Conservation (phyloP, 2,888 invertebrate species). For the Quadroppia sp. region DNA sequence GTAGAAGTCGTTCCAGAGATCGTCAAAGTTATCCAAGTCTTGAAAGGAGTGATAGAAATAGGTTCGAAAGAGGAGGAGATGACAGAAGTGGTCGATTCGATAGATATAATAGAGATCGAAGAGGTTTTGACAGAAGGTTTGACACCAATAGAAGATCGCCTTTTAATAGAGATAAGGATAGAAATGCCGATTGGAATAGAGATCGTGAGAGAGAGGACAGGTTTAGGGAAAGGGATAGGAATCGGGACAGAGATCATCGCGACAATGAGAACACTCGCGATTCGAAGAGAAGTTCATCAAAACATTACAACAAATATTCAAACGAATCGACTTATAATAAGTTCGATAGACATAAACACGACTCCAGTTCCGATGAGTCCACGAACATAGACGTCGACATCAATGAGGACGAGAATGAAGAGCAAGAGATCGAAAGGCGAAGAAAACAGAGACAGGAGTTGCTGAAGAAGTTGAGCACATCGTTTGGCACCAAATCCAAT, state of each 20-base stretch:
- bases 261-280: slow-evolving; percentile 43
- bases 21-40: background rate
- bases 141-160: background rate
- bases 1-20: slow-evolving; percentile 16
- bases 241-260: slow-evolving; percentile 43
- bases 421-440: slow-evolving; percentile 81
- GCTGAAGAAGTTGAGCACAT: slow-evolving; percentile 62
- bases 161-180: background rate
- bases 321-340: slow-evolving; percentile 14
- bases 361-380: slow-evolving; percentile 40
- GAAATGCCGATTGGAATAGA: background rate
- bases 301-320: slow-evolving; percentile 33
- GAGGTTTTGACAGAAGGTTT: background rate
- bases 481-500: background rate
- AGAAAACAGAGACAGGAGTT: slow-evolving; percentile 82
- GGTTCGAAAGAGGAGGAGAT: background rate
- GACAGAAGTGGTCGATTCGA: background rate
- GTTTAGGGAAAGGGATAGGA: slow-evolving; percentile 47
- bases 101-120: background rate
- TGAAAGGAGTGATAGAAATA: slow-evolving; percentile 1
- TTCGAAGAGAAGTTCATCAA: slow-evolving; percentile 41
- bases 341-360: slow-evolving; percentile 41
- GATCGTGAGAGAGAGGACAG: background rate
- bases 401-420: slow-evolving; percentile 74
- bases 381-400: slow-evolving; percentile 60